Evolutionary conservation across 1,140 invertebrate genomes (phyloP).

Genomic region (Scaptodrosophila lebanonensis): DNA sequence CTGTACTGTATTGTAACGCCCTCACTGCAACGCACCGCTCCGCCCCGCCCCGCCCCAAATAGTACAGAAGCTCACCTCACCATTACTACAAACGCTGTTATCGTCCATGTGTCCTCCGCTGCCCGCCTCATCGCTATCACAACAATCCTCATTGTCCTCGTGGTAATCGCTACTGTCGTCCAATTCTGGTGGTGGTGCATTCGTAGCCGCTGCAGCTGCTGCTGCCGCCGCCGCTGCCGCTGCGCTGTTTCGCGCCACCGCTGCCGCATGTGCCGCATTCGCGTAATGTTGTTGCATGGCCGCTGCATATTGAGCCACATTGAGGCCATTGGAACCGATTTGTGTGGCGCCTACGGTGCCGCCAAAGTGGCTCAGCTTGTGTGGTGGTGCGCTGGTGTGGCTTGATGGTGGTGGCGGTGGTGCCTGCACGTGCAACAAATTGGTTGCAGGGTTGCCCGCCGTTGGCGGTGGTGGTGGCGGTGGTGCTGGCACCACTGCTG

Average conservation of each 20-base stretch:
- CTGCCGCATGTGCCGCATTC: slow-evolving; percentile 54
- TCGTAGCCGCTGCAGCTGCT: slow-evolving; percentile 21
- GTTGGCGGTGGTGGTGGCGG: too few relatives aligned
- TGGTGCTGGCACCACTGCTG: too few relatives aligned
- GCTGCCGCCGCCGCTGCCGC: slow-evolving; percentile 53
- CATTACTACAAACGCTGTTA: slow-evolving; percentile 77
- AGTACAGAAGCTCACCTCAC: slow-evolving; percentile 77
- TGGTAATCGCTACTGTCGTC: slow-evolving; percentile 73
- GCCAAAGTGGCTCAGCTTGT: slow-evolving; percentile 28
- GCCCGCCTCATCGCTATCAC: slow-evolving; percentile 70
- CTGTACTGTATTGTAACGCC: too few relatives aligned
- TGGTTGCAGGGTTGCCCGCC: too few relatives aligned
- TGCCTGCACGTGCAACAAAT: too few relatives aligned
- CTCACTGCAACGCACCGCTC: neutral
- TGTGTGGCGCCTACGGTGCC: slow-evolving; percentile 39
- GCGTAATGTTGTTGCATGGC: slow-evolving; percentile 74
- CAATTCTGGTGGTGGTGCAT: slow-evolving; percentile 31
- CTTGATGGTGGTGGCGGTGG: neutral
- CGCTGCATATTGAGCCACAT: slow-evolving; percentile 70
- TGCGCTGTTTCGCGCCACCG: slow-evolving; percentile 54
- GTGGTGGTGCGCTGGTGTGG: neutral
- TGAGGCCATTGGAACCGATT: slow-evolving; percentile 58
- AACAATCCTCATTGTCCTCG: slow-evolving; percentile 71
- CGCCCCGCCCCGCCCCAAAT: slow-evolving; percentile 28
- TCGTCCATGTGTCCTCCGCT: slow-evolving; percentile 67